Conservation (phyloP, 2,888 invertebrate species). For the Encarsia formosa region DNA sequence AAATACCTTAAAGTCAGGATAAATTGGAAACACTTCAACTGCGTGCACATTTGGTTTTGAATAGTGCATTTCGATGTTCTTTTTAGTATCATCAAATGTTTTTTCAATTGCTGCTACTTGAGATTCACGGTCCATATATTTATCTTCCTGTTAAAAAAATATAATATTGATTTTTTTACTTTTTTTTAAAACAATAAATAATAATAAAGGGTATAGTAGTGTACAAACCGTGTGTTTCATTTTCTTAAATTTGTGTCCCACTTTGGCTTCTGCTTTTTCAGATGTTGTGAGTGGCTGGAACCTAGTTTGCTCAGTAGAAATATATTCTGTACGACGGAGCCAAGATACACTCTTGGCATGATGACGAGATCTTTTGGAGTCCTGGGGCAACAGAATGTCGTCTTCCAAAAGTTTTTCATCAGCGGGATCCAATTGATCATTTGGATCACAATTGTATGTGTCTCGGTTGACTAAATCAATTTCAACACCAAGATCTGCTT, state of each 20-base stretch:
- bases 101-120: slow-evolving; percentile 97
- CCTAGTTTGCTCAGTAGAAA: slow-evolving; percentile 96
- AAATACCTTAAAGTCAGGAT: slow-evolving; percentile 83
- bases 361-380: slow-evolving; percentile 86
- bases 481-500: slow-evolving; percentile 94
- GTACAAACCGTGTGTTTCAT: slow-evolving; percentile 60
- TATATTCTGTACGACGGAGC: slow-evolving; percentile 97
- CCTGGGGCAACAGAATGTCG: slow-evolving; percentile 83
- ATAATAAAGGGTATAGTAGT: not conserved
- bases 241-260: slow-evolving; percentile 97
- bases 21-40: slow-evolving; percentile 81
- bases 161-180: not conserved
- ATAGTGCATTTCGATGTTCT: slow-evolving; percentile 84
- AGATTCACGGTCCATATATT: slow-evolving; percentile 94
- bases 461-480: slow-evolving; percentile 97
- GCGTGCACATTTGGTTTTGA: slow-evolving; percentile 93
- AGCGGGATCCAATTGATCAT: slow-evolving; percentile 76
- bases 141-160: slow-evolving; percentile 67
- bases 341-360: slow-evolving; percentile 97
- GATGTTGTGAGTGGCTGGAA: slow-evolving; percentile 89
- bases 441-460: slow-evolving; percentile 78
- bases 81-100: slow-evolving; percentile 89
- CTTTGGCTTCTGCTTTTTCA: slow-evolving; percentile 99
- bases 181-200: not conserved
- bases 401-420: slow-evolving; percentile 96